Evolutionary conservation across 2,113 vertebrate genomes (phyloP).

Genomic region (Oryzias curvinotus): DNA sequence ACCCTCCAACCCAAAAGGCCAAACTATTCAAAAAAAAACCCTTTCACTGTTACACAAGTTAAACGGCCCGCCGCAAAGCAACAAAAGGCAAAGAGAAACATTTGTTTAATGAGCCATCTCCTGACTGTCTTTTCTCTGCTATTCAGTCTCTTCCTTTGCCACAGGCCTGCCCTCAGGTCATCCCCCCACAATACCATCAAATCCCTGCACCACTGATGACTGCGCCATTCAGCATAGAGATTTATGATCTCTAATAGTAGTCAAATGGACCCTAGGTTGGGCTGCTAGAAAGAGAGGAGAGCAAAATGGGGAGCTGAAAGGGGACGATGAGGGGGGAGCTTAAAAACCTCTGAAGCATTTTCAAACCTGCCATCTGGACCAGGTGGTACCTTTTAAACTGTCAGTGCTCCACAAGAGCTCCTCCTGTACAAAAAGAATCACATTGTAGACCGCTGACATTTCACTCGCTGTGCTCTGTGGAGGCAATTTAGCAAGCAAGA

Average conservation of each 20-base stretch:
- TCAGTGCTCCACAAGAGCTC: slow-evolving; percentile 30
- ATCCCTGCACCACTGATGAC: slow-evolving; percentile 48
- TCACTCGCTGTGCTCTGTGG: slow-evolving; percentile 25
- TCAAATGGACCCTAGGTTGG: slow-evolving; percentile 57
- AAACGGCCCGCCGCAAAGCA: slow-evolving; percentile 34
- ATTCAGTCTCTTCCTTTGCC: slow-evolving; percentile 62
- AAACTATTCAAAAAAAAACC: slow-evolving; percentile 50
- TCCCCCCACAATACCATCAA: slow-evolving; percentile 50
- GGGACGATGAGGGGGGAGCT: slow-evolving; percentile 22
- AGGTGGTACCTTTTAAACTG: slow-evolving; percentile 38
- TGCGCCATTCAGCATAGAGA: slow-evolving; percentile 70
- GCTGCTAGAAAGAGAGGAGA: slow-evolving; percentile 24
- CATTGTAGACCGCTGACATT: slow-evolving; percentile 13
- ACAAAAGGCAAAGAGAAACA: slow-evolving; percentile 63
- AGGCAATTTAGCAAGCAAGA: slow-evolving; percentile 4
- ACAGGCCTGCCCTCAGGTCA: slow-evolving; percentile 62
- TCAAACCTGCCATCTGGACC: slow-evolving; percentile 70
- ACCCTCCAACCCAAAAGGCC: slow-evolving; percentile 42
- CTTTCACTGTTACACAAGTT: slow-evolving; percentile 31
- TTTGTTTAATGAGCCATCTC: slow-evolving; percentile 64
- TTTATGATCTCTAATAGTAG: slow-evolving; percentile 76
- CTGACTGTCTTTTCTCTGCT: slow-evolving; percentile 45
- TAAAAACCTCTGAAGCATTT: slow-evolving; percentile 53
- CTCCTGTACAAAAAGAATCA: slow-evolving; percentile 11
- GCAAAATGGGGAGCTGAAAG: slow-evolving; percentile 13